Conservation (phyloP, 2,797 vertebrate genomes). For the Mastacembelus armatus region DNA sequence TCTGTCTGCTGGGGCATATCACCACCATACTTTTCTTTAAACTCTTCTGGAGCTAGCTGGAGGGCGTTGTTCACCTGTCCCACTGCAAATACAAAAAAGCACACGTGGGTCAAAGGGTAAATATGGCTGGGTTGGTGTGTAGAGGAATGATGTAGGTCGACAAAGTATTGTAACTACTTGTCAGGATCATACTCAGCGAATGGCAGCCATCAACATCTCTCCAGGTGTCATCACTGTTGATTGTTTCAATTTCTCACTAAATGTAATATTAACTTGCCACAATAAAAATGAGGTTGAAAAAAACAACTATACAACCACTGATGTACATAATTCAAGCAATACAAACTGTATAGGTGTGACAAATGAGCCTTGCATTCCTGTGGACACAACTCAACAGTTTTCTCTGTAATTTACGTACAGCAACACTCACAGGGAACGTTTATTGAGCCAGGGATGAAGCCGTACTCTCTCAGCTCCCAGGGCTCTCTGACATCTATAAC, state of each 20-base stretch:
- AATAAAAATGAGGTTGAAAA: too few relatives aligned
- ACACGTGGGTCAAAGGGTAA: conserved; percentile 9
- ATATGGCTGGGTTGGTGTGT: neutral
- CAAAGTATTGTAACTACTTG: neutral
- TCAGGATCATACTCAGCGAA: neutral
- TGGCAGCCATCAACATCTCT: neutral
- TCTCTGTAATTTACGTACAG: neutral
- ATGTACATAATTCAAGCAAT: neutral
- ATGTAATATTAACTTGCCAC: neutral
- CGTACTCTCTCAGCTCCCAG: conserved; percentile 90
- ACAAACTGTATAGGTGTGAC: too few relatives aligned
- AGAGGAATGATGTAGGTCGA: too few relatives aligned
- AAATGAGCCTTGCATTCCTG: too few relatives aligned
- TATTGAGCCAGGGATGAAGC: conserved; percentile 88
- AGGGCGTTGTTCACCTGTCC: conserved; percentile 88
- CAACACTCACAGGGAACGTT: conserved; percentile 90
- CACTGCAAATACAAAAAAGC: conserved; percentile 78
- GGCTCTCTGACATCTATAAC: conserved; percentile 93
- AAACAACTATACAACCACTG: too few relatives aligned
- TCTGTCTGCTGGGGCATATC: conserved; percentile 87
- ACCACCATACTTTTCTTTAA: conserved; percentile 87
- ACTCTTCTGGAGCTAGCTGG: conserved; percentile 86
- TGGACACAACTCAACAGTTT: too few relatives aligned
- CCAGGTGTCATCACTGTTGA: neutral
- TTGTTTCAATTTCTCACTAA: neutral